Evolutionary conservation across 2,888 invertebrate species (phyloP).

Genomic region (Drymonia ruficornis): DNA sequence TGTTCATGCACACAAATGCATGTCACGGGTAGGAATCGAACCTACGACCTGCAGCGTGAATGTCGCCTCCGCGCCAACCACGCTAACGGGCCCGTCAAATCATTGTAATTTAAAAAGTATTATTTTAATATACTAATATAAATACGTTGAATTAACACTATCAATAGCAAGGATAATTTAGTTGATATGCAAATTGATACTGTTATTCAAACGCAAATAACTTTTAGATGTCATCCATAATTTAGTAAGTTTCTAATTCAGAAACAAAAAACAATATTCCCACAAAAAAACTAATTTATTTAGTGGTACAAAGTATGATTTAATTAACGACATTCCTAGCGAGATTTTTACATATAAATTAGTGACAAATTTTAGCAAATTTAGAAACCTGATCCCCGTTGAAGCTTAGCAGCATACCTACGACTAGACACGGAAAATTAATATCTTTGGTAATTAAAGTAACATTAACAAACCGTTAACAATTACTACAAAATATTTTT

Average conservation of each 20-base stretch:
- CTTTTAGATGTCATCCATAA: no score
- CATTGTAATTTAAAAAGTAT: no score
- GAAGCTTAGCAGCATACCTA: neutral
- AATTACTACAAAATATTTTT: conserved; percentile 13
- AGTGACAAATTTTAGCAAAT: conserved; percentile 23
- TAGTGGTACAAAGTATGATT: conserved; percentile 29
- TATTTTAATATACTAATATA: no score
- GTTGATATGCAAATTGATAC: no score
- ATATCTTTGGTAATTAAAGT: conserved; percentile 19
- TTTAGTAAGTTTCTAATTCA: neutral
- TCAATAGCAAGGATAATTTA: no score
- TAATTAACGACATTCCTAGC: conserved; percentile 47
- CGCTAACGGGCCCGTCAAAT: no score
- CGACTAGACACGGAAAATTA: neutral
- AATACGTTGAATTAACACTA: no score
- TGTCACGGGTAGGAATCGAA: no score
- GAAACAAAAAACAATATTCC: neutral
- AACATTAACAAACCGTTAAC: conserved; percentile 23
- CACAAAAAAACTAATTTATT: conserved; percentile 15
- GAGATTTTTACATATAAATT: conserved; percentile 44
- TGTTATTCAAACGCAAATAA: no score
- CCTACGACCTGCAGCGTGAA: no score
- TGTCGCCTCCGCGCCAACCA: no score
- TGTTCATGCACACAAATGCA: no score
- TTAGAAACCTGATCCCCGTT: conserved; percentile 27